phyloP scores from a whole-genome alignment of 2,797 vertebrate genomes.

The Cryptoblepharus egeriae region DNA sequence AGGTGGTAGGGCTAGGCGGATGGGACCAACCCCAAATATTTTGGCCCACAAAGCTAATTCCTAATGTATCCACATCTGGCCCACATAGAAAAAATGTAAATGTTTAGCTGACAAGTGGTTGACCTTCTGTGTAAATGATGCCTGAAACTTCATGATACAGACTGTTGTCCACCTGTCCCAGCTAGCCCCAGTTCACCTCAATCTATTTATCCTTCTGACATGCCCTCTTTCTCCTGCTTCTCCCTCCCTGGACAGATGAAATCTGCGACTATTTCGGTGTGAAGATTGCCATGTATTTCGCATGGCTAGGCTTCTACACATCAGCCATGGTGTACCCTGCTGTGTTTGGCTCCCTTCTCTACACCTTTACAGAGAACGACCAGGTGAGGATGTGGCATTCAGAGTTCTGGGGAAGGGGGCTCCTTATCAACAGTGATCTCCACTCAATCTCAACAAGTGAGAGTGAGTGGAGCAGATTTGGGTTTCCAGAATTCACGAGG shows the following conservation, averaged over 20 bases:
- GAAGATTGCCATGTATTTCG: slow-evolving; percentile 98
- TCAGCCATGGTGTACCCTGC: slow-evolving; percentile 97
- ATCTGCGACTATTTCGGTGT: slow-evolving; percentile 99
- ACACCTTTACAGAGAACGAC: slow-evolving; percentile 92
- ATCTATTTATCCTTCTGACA: fast-evolving
- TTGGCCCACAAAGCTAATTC: no score
- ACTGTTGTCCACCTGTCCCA: no score
- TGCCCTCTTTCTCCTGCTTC: not conserved
- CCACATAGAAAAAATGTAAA: no score
- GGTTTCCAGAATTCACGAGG: not conserved
- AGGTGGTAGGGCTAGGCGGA: no score
- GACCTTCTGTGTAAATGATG: no score
- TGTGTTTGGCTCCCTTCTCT: slow-evolving; percentile 93
- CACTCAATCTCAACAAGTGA: no score
- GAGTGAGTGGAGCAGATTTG: not conserved
- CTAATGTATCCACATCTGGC: no score
- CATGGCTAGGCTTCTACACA: slow-evolving; percentile 98
- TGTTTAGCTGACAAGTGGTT: no score
- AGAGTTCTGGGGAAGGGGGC: not conserved
- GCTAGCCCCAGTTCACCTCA: not conserved
- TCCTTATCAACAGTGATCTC: no score
- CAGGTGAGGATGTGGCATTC: slow-evolving; percentile 80
- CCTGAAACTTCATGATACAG: no score
- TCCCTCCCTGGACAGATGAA: slow-evolving; percentile 82
- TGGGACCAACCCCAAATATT: no score